phyloP scores from a whole-genome alignment of 2,888 invertebrate genomes.

The Hybos culiciformis region DNA sequence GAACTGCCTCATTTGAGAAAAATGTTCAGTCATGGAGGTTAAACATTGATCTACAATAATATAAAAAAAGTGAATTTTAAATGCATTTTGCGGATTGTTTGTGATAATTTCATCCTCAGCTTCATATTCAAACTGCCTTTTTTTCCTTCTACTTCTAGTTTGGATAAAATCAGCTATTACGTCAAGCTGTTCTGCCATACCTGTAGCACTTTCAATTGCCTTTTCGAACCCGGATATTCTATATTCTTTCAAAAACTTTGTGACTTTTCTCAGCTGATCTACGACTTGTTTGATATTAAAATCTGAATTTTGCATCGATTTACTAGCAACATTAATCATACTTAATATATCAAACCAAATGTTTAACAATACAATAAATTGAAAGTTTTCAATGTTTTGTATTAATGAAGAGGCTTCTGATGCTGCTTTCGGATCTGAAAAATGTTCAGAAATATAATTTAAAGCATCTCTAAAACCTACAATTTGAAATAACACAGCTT shows the following conservation, averaged over 20 bases:
- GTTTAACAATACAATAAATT: conserved; percentile 2
- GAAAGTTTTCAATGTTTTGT: conserved; percentile 3
- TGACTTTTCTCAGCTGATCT: not conserved
- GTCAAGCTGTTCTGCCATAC: not conserved
- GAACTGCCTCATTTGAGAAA: not conserved
- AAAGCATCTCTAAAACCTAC: conserved; percentile 1
- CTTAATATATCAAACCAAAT: conserved; percentile 3
- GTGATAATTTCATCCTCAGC: not conserved
- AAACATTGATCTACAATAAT: not conserved
- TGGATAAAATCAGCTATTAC: not conserved
- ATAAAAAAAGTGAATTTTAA: not conserved
- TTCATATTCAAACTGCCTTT: not conserved
- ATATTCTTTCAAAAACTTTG: not conserved
- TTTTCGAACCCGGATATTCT: conserved; percentile 1
- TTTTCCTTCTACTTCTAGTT: not conserved
- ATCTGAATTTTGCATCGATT: not conserved
- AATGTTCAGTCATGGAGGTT: not conserved
- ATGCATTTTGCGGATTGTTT: not conserved
- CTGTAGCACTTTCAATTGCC: not conserved
- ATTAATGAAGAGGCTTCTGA: conserved; percentile 2
- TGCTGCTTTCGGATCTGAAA: conserved; percentile 3
- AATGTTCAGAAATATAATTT: conserved; percentile 4
- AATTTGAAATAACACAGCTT: conserved; percentile 3
- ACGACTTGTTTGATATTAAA: not conserved
- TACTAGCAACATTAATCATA: conserved; percentile 1